phyloP scores from a whole-genome alignment of 1,140 invertebrate species.

The Drosophila prosaltans region DNA sequence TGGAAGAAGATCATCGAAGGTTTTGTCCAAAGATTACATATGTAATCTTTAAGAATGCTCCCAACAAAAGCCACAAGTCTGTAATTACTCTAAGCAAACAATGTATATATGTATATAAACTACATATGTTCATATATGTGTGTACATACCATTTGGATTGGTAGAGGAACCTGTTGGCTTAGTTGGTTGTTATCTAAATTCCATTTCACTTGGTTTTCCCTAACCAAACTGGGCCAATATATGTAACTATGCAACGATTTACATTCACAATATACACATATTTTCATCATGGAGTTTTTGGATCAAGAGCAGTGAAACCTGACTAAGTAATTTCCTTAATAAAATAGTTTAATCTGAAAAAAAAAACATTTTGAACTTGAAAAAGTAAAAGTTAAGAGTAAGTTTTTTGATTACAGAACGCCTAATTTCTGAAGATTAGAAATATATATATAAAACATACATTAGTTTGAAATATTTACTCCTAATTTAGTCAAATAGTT shows the following conservation, averaged over 20 bases:
- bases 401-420: no score
- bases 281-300: neutral
- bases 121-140: no score
- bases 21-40: neutral
- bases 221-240: neutral
- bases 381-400: no score
- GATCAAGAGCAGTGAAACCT: neutral
- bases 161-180: neutral
- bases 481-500: no score
- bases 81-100: neutral
- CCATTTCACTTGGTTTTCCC: neutral
- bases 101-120: no score
- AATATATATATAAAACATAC: no score
- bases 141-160: neutral
- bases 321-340: neutral
- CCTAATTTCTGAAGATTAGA: no score
- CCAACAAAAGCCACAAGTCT: neutral
- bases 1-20: conserved; percentile 29
- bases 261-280: neutral
- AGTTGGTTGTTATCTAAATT: neutral
- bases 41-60: conserved; percentile 2
- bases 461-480: no score
- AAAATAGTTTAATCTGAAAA: no score
- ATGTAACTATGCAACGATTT: neutral
- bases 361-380: no score